Evolutionary conservation across 2,888 invertebrate species (phyloP), one percentile per base, ranked within the genome.

Genomic region (Watsonalla binaria): DNA sequence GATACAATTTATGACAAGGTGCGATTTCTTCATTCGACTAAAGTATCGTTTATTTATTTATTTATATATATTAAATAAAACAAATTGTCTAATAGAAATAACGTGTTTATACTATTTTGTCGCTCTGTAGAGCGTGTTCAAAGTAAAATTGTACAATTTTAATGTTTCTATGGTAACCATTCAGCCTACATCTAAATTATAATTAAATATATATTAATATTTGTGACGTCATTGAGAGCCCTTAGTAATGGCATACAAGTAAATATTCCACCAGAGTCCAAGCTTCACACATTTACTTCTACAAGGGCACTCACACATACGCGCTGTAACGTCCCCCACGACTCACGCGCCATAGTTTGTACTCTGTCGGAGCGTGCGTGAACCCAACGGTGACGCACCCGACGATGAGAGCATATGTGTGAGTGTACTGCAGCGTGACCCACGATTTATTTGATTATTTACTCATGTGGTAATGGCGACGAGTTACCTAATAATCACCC

Each of bases 101-200:
- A 60, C 64, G 61, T 68, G 52, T 55, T 59, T 63, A 61, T 58
- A 62, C 63, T 68, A 70, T 69, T 24, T 24, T 70, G 62, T 61
- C 57, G 63, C 65, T 62, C 59, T 57, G 59, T 61, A 67, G 70
- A 69, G 69, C 59, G 51, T 52, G 46, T 42, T 62, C 66, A 71
- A 69, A 64, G 66, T 64, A 73, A 76, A 75, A 84, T 86, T 86
- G 83, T 87, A 86, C 82, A 77, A 70, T 74, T 72, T 68, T 72
- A 74, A 74, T 72, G 49, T 49, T 66, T 70, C 72, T 82, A 83
- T 85, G 88, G 88, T 88, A 88, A 88, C 88, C 77, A 77, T 80
- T 80, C 74, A 74, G 72, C 78, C 82, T 85, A 80, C 59, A 63
- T 70, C 82, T 82, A 84, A 37, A 63, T 61, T 68, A 71, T 57